Percentiles rank a stretch among this genome's conserved stretches.
phyloP scores from a whole-genome alignment of 2,888 invertebrate species.

The Aproaerema taeniolella region DNA sequence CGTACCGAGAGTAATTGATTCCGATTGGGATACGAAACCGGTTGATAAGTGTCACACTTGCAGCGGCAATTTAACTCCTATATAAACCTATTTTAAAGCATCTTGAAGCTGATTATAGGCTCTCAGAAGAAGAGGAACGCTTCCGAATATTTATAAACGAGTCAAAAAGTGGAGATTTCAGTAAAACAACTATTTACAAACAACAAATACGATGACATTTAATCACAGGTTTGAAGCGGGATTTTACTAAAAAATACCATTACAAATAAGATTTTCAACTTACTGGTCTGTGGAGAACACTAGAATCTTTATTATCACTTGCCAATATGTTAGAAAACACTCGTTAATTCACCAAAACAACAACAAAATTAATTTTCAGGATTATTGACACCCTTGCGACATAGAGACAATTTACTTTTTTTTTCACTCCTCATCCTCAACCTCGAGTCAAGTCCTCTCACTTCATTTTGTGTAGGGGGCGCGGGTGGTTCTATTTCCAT shows the following conservation, averaged over 20 bases:
- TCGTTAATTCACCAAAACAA: conserved; percentile 24
- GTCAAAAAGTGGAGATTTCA: not conserved
- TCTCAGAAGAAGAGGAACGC: not conserved
- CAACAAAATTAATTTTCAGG: conserved; percentile 31
- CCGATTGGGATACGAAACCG: conserved; percentile 39
- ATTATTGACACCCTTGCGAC: conserved; percentile 48
- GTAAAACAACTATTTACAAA: conserved; percentile 14
- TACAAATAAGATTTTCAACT: too few species aligned
- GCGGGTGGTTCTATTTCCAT: too few species aligned
- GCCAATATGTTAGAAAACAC: conserved; percentile 10
- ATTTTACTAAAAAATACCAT: conserved; percentile 3
- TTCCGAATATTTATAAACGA: not conserved
- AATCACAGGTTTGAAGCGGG: conserved; percentile 18
- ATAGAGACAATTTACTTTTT: conserved; percentile 34
- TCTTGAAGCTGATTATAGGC: not conserved
- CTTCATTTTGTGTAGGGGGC: too few species aligned
- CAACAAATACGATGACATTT: conserved; percentile 13
- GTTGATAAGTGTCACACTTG: conserved; percentile 27
- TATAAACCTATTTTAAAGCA: not conserved
- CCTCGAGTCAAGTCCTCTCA: too few species aligned
- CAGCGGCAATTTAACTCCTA: conserved; percentile 8
- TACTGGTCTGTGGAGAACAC: too few species aligned
- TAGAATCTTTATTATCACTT: conserved; percentile 9
- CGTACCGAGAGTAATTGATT: conserved; percentile 30
- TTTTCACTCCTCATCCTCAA: too few species aligned